Percentiles rank a stretch among this genome's conserved stretches.
These are phyloP conservation scores for Pongo abelii DNA, from an alignment of 2,113 vertebrate species.

Conservation along the genomic window DNA sequence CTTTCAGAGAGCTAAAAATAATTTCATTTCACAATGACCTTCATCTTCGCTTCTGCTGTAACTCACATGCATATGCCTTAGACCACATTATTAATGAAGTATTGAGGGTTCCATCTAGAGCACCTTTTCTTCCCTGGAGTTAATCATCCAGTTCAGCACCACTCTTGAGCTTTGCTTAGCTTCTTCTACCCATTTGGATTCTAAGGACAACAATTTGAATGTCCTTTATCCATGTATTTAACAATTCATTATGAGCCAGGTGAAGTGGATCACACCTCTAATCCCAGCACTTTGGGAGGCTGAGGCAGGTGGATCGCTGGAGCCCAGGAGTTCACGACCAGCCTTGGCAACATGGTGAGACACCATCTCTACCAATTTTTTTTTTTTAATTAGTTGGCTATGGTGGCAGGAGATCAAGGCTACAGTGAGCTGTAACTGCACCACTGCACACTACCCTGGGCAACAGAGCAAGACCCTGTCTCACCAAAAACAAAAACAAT, in stretches of 20 bases:
- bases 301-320: too few relatives aligned
- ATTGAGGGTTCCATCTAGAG: background rate
- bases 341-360: too few relatives aligned
- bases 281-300: too few relatives aligned
- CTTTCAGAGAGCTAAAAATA: background rate
- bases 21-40: background rate
- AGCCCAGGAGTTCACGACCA: too few relatives aligned
- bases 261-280: too few relatives aligned
- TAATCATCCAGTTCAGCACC: background rate
- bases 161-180: background rate
- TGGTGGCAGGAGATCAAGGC: too few relatives aligned
- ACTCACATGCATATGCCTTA: rapidly evolving
- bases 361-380: too few relatives aligned
- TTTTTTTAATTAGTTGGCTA: too few relatives aligned
- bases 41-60: background rate
- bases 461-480: too few relatives aligned
- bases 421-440: too few relatives aligned
- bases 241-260: background rate
- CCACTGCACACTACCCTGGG: too few relatives aligned
- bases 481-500: too few relatives aligned
- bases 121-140: background rate
- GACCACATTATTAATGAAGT: background rate
- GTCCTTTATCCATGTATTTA: background rate
- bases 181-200: background rate
- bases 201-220: background rate